Evolutionary conservation across 1,140 invertebrate species (phyloP), one percentile per base, ranked within the genome.

Genomic region (Dreissena rostriformis): DNA sequence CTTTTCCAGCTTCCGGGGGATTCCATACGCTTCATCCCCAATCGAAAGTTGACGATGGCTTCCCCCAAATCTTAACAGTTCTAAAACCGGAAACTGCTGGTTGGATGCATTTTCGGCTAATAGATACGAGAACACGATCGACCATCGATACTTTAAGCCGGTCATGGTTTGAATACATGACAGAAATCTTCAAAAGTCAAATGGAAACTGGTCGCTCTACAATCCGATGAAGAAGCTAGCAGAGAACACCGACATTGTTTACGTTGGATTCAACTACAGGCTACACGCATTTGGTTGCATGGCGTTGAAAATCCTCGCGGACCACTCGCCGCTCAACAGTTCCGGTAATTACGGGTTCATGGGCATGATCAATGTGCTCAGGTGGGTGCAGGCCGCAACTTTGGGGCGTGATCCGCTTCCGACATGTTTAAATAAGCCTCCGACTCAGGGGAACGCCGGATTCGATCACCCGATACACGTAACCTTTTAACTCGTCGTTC

Each of bases 161-260:
- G 96, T 97, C 0, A 96, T 97, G 95, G 95, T 97, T 2, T 97
- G 95, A 70, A 96, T 99, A 82, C 99, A 97, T 93, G 98, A 98
- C 61, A 98, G 98, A 70, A 97, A 97, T 12, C 98, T 98, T 94
- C 93, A 98, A 39, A 82, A 83, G 39, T 84, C 79, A 65, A 85
- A 86, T 63, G 85, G 86, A 57, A 72, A 53, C 66, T 49, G 24
- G 61, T 0, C 39, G 0, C 17, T 28, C 4, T 84, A 82, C 61
- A n/a, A 49, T 28, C 84, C 86, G 15, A 84, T 52, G 4, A 74
- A 57, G 57, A 24, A 75, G 17, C 72, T 87, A 4, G 84, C 85
- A 14, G 63, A 79, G 11, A 96, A 98, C 88, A 95, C 99, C 19
- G 97, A 99, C 67, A 94, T 98, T 78, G 97, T 98, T 4, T 97